Percentiles rank a stretch among this genome's conserved stretches.
phyloP scores from a whole-genome alignment of 2,888 invertebrate species.

The Chrysomela aeneicollis region DNA sequence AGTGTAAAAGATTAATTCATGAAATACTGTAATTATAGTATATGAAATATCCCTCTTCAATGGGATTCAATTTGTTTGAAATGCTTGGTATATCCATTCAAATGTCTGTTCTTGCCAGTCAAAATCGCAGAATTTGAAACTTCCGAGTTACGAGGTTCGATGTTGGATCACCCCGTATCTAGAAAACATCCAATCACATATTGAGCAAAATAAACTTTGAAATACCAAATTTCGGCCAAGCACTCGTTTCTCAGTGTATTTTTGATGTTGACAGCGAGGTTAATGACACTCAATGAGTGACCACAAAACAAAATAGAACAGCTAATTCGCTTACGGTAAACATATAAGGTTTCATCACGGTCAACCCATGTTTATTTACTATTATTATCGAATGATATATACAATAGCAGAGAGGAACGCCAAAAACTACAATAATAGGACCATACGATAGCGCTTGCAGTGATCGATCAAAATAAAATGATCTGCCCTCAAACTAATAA shows the following conservation, averaged over 20 bases:
- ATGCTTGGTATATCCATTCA: too few species aligned
- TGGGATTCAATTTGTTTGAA: too few species aligned
- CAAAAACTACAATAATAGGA: background rate
- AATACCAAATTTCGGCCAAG: background rate
- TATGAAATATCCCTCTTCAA: too few species aligned
- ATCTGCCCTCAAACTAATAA: too few species aligned
- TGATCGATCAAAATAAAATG: too few species aligned
- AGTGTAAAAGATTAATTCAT: too few species aligned
- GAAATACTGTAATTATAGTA: too few species aligned
- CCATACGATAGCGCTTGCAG: background rate
- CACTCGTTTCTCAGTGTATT: constrained; percentile 18
- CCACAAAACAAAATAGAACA: constrained; percentile 28
- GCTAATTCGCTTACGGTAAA: constrained; percentile 32
- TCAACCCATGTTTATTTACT: constrained; percentile 27
- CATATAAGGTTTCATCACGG: constrained; percentile 33
- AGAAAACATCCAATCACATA: background rate
- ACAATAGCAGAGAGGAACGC: constrained; percentile 5
- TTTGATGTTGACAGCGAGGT: constrained; percentile 42
- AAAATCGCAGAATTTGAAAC: too few species aligned
- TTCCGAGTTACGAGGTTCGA: too few species aligned
- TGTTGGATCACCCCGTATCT: too few species aligned
- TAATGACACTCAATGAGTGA: constrained; percentile 47
- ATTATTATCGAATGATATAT: constrained; percentile 6
- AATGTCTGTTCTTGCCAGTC: too few species aligned
- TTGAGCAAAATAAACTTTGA: too few species aligned